These are phyloP conservation scores for Spongilla lacustris DNA, from an alignment of 37 sponge, comb jelly and placozoan genomes.

Conservation along the genomic window DNA sequence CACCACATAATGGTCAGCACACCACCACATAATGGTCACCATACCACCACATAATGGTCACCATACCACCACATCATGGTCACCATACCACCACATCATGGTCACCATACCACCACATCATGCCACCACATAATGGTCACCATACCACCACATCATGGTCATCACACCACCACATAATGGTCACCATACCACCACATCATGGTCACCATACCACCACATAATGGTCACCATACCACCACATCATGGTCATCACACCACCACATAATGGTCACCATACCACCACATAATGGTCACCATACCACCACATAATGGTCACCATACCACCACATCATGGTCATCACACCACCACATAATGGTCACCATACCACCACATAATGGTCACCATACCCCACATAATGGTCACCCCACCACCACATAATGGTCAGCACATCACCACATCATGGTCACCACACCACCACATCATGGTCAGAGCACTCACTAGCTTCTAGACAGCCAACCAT, in stretches of 20 bases:
- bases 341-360: background rate
- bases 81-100: background rate
- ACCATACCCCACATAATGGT: too few species aligned
- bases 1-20: background rate
- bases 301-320: background rate
- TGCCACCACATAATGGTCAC: too few species aligned
- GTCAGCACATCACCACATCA: too few species aligned
- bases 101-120: background rate
- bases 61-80: background rate
- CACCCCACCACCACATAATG: background rate
- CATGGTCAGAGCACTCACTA: constrained; percentile 6
- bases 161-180: background rate
- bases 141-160: background rate
- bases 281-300: background rate
- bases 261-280: background rate
- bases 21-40: too few species aligned
- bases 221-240: background rate
- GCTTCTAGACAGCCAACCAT: constrained; percentile 60
- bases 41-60: background rate
- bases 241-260: background rate
- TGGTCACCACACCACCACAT: background rate
- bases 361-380: background rate
- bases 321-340: background rate
- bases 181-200: background rate
- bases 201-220: background rate